Base-by-base conservation (phyloP, 2,888 invertebrate species). In the Cryptocephalus primarius region DNA sequence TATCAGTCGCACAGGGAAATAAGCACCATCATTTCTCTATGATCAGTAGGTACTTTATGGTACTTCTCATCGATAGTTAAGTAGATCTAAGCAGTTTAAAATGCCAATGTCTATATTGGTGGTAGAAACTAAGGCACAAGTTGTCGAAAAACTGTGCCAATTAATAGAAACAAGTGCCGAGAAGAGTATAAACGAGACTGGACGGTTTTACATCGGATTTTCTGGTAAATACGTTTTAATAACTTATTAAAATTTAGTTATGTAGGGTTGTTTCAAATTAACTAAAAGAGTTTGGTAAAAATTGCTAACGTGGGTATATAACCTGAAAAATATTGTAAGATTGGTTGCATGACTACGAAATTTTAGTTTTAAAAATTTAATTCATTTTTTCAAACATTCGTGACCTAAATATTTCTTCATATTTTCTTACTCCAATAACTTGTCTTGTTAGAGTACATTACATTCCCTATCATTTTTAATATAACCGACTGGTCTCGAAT, bases 171-270 rank as follows among this genome's bases (percentile, higher is more conserved):
- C 76, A 56, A 75, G 75, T 58, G 81, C 88, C 0, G 77, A 79
- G 50, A 74, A 78, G 56, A 78, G 83, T 31, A 82, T 87, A 47
- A 65, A 72, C 41, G 75, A 70, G 51, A 73, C 78, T 51, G 82
- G 80, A 51, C 70, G 75, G 45, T 89, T 89, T 71, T 80, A 77
- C 61, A 70, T 90, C 48, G 89, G 88, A 34, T 73, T 89, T 54
- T 89, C 89, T 63, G 88, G 88, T 88, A 71, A 69, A 47, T 14
- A 12, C 36, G 13, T 41, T 22, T n/a, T 38, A 11, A 36, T 36
- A 4, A 4, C 12, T 22, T 22, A 22, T 22, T 22, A 6, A 22
- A 22, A 22, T 4, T 22, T 22, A 6, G 6, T 22, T 22, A 22
- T 4, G 22, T 6, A 22, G 22, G 22, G 22, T 22, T 22, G 22